phyloP scores from a whole-genome alignment of 2,113 vertebrate genomes.

The Chaetura pelagica region DNA sequence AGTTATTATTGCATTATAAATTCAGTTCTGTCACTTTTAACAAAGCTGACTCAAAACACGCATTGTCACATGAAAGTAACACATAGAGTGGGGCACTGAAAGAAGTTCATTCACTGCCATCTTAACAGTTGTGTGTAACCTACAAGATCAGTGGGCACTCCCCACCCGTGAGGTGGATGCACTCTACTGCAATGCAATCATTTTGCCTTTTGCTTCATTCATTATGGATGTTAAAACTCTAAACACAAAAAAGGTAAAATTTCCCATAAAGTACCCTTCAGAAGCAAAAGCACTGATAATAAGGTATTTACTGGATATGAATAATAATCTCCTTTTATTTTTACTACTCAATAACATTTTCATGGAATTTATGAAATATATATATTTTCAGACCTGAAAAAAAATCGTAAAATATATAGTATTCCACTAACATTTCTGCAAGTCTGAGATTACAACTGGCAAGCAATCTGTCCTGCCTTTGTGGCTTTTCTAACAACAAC shows the following conservation, averaged over 20 bases:
- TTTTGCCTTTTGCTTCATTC: background rate
- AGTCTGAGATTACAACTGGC: background rate
- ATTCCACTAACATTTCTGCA: background rate
- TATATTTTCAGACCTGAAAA: background rate
- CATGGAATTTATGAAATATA: background rate
- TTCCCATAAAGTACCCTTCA: background rate
- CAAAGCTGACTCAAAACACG: background rate
- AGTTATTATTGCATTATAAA: background rate
- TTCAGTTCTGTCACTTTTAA: background rate
- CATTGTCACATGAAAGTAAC: fast-evolving
- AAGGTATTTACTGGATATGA: background rate
- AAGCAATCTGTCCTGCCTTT: background rate
- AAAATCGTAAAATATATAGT: background rate
- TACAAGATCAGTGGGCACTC: background rate
- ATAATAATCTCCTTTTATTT: slow-evolving; percentile 10
- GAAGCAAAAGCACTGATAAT: background rate
- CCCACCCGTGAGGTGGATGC: background rate
- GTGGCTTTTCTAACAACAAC: slow-evolving; percentile 10
- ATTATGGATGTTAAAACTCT: background rate
- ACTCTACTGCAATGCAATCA: background rate
- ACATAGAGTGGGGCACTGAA: background rate
- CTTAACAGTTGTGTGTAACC: background rate
- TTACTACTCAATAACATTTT: background rate
- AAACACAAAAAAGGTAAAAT: background rate
- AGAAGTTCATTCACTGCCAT: background rate